These are phyloP conservation scores for Limonius californicus DNA, from an alignment of 1,140 invertebrate genomes.

Conservation along the genomic window DNA sequence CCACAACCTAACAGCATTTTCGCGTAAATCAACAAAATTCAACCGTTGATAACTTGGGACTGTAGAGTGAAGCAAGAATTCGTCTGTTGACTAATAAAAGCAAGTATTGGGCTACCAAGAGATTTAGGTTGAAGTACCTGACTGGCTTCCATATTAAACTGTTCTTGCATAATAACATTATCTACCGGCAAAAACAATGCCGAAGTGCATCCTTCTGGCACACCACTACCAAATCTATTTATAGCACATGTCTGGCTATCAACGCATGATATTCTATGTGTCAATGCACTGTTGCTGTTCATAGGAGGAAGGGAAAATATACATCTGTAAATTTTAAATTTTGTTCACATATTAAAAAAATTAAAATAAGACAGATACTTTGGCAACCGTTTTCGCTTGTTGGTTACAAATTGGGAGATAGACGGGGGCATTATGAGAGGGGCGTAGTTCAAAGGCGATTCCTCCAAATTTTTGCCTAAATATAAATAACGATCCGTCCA, in stretches of 20 bases:
- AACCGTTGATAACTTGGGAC: not conserved
- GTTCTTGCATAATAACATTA: too few species aligned
- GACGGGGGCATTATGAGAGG: constrained; percentile 25
- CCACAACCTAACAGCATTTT: constrained; percentile 34
- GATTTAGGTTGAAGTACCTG: too few species aligned
- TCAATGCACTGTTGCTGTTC: not conserved
- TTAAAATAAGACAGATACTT: not conserved
- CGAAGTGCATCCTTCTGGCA: constrained; percentile 50
- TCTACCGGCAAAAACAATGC: constrained; percentile 44
- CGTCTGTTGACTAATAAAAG: too few species aligned
- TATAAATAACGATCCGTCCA: constrained; percentile 50
- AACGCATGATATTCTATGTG: not conserved
- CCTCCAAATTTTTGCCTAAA: constrained; percentile 41
- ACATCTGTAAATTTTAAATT: not conserved
- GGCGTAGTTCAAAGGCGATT: constrained; percentile 26
- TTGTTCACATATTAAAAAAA: not conserved
- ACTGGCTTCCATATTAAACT: not conserved
- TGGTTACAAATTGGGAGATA: constrained; percentile 26
- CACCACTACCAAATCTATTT: constrained; percentile 48
- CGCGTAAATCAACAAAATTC: constrained; percentile 18
- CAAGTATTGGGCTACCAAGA: too few species aligned
- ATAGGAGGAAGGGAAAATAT: not conserved
- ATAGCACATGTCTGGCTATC: not conserved
- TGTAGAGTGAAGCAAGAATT: not conserved
- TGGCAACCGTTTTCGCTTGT: not conserved